Percentiles rank a stretch among this genome's conserved stretches.
Evolutionary conservation across 2,113 vertebrate genomes (phyloP).

Genomic region (Ochotona curzoniae): DNA sequence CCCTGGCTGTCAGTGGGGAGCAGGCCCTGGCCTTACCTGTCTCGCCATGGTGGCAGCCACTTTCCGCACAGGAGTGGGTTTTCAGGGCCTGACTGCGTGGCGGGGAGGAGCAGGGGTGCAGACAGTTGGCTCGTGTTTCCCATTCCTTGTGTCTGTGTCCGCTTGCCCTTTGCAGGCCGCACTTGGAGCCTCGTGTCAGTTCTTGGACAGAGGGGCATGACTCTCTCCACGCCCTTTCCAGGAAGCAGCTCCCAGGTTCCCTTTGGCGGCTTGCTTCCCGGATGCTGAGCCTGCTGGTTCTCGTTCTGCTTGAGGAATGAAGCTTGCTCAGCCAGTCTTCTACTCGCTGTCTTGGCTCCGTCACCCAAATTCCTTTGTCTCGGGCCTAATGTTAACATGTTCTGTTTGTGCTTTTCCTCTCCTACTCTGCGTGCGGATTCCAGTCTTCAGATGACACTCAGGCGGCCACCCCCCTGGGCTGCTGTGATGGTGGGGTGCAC

Average conservation of each 20-base stretch:
- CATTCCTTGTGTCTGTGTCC: neutral
- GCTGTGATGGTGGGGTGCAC: accelerated
- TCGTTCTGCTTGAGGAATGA: neutral
- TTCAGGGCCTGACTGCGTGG: neutral
- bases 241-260: neutral
- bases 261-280: neutral
- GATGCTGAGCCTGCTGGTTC: no score
- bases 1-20: no score
- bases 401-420: neutral
- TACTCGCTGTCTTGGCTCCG: neutral
- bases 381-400: no score
- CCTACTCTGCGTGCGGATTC: neutral
- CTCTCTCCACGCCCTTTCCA: no score
- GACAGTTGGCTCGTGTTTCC: neutral
- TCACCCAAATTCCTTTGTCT: neutral
- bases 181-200: no score
- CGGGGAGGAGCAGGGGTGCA: no score
- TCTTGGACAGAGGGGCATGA: neutral
- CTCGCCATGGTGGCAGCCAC: no score
- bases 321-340: neutral
- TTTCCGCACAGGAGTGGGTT: accelerated
- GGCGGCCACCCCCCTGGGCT: neutral
- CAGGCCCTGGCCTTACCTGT: no score
- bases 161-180: neutral
- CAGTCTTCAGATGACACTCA: accelerated